phyloP scores from a whole-genome alignment of 2,797 vertebrate genomes.

The Carapus acus region DNA sequence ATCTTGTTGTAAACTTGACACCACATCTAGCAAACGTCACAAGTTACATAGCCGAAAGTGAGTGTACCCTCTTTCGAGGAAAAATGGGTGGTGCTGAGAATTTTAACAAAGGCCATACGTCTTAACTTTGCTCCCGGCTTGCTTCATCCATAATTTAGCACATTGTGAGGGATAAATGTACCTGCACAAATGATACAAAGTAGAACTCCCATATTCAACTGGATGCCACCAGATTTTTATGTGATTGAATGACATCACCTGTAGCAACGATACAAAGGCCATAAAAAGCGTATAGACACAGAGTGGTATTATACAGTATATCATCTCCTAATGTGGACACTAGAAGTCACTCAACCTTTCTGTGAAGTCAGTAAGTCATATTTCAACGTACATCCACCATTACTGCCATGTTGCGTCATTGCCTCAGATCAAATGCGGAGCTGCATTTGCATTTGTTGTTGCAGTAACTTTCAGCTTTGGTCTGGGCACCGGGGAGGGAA shows the following conservation, averaged over 20 bases:
- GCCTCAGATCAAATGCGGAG: too few species aligned
- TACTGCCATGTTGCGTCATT: too few species aligned
- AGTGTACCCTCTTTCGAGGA: conserved; percentile 16
- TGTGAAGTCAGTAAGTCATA: neutral
- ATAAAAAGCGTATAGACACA: too few species aligned
- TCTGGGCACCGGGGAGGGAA: too few species aligned
- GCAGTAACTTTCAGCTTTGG: too few species aligned
- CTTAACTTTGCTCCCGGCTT: conserved; percentile 38
- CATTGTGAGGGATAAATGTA: conserved; percentile 21
- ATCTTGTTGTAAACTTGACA: conserved; percentile 4
- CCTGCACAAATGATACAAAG: conserved; percentile 22
- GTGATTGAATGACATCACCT: conserved; percentile 25
- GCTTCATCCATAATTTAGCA: conserved; percentile 57
- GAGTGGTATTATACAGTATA: too few species aligned
- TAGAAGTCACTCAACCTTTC: neutral
- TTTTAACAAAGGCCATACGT: conserved; percentile 44
- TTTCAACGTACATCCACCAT: neutral
- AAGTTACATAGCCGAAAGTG: conserved; percentile 14
- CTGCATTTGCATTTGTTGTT: too few species aligned
- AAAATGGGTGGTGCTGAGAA: conserved; percentile 12
- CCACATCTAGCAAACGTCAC: conserved; percentile 11
- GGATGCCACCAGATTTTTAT: conserved; percentile 25
- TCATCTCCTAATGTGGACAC: conserved; percentile 4
- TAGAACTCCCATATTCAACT: conserved; percentile 17
- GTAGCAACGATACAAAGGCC: conserved; percentile 8